Percentiles rank a stretch among this genome's conserved stretches.
Conservation (phyloP, 2,888 invertebrate species). For the Yponomeuta malinellus region DNA sequence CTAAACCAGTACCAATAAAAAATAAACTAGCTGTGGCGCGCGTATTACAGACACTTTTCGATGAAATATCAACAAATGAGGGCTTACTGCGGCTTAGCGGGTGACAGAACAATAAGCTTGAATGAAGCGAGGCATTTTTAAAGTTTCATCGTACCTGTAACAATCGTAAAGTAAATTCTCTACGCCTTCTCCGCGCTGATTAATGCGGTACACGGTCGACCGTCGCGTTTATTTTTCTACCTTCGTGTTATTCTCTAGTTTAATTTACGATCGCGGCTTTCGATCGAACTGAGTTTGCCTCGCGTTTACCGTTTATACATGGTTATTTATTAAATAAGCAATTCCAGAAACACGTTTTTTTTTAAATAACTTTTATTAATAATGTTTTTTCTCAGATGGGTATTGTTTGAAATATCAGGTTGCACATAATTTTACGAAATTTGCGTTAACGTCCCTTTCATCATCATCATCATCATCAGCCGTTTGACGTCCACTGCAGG, state of each 20-base stretch:
- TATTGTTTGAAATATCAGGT: too few species aligned
- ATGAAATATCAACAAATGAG: conserved; percentile 67
- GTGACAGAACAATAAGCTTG: conserved; percentile 62
- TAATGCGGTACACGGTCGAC: conserved; percentile 68
- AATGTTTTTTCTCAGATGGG: too few species aligned
- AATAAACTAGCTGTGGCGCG: conserved; percentile 65
- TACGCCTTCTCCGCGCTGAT: conserved; percentile 73
- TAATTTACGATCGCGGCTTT: conserved; percentile 57
- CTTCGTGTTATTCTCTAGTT: conserved; percentile 60
- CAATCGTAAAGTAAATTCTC: conserved; percentile 75
- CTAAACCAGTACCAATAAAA: conserved; percentile 73
- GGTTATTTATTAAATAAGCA: too few species aligned
- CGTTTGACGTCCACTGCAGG: too few species aligned
- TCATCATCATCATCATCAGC: too few species aligned
- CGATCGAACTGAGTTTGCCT: conserved; percentile 7
- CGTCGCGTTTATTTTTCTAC: conserved; percentile 64
- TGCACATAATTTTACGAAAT: too few species aligned
- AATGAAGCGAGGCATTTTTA: conserved; percentile 74
- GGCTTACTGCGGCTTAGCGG: conserved; percentile 37
- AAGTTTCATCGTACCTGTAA: conserved; percentile 72
- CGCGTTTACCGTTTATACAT: neutral
- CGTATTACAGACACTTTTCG: conserved; percentile 63
- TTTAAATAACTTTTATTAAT: too few species aligned
- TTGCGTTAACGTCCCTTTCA: too few species aligned
- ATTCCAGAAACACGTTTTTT: too few species aligned